Evolutionary conservation across 2,888 invertebrate genomes (phyloP).

Genomic region (Drosophila robusta): DNA sequence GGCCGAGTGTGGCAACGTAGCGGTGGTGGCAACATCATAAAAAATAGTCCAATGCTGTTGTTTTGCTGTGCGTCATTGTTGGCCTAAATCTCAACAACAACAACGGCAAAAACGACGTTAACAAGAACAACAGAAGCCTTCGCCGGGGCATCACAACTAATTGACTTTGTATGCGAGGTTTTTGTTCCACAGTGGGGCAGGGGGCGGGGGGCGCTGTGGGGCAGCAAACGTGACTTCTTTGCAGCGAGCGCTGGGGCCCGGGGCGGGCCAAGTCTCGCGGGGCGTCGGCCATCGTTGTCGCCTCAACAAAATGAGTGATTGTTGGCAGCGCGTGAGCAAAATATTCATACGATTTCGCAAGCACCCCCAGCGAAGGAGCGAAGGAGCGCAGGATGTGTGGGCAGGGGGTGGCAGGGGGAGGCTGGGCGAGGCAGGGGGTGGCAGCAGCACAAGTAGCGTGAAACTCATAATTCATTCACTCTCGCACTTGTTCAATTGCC

Average conservation of each 20-base stretch:
- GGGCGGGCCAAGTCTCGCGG: background rate
- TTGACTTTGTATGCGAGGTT: conserved; percentile 66
- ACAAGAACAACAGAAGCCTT: conserved; percentile 44
- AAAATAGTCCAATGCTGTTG: conserved; percentile 64
- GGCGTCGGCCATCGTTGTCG: conserved; percentile 26
- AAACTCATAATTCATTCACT: conserved; percentile 62
- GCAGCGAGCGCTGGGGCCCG: conserved; percentile 14
- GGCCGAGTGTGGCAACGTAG: conserved; percentile 5
- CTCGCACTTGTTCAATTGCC: conserved; percentile 23
- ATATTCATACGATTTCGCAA: conserved; percentile 70
- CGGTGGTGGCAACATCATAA: conserved; percentile 56
- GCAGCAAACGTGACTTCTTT: conserved; percentile 70
- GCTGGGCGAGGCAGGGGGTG: background rate
- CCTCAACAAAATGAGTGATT: conserved; percentile 71
- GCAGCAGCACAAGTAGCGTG: background rate
- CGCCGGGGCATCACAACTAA: conserved; percentile 70
- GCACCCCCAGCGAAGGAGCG: conserved; percentile 2
- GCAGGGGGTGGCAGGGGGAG: background rate
- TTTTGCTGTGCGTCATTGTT: conserved; percentile 72
- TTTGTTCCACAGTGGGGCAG: conserved; percentile 18
- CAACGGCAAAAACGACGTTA: background rate
- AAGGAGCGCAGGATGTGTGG: too few relatives aligned
- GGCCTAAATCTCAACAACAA: conserved; percentile 65
- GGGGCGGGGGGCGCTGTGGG: background rate
- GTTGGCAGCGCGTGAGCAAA: conserved; percentile 75